Evolutionary conservation across 2,113 vertebrate species (phyloP).

Genomic region (Phoenicopterus ruber): DNA sequence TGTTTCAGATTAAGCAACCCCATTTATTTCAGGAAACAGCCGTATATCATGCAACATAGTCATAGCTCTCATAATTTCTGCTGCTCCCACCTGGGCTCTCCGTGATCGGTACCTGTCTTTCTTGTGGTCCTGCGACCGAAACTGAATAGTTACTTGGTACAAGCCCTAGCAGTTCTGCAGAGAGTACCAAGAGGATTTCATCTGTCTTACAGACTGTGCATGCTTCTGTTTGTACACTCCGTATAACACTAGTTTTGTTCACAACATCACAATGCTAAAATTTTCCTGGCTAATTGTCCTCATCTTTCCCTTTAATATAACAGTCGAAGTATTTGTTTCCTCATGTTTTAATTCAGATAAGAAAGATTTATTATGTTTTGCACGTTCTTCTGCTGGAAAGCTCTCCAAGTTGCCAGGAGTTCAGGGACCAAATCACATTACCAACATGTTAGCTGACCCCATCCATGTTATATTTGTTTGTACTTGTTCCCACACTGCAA

Average conservation of each 20-base stretch:
- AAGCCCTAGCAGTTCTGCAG: not conserved
- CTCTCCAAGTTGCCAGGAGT: not conserved
- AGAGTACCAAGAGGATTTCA: not conserved
- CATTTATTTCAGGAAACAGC: not conserved
- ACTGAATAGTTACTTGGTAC: not conserved
- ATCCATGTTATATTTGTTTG: not conserved
- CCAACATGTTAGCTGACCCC: not conserved
- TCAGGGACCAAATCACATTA: not conserved
- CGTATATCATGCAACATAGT: not conserved
- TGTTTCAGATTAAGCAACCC: not conserved
- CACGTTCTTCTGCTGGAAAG: not conserved
- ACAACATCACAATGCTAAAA: not conserved
- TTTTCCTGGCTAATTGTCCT: not conserved
- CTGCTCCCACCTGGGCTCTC: not conserved
- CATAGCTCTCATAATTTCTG: not conserved
- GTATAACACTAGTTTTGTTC: not conserved
- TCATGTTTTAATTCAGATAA: not conserved
- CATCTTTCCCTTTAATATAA: not conserved
- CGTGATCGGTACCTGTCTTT: not conserved
- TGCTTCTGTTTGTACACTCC: not conserved
- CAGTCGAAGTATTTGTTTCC: not conserved
- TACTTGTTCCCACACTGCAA: not conserved
- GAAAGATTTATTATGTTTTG: not conserved
- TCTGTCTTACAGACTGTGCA: rapidly evolving
- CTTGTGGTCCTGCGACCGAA: not conserved